phyloP scores from a whole-genome alignment of 2,113 vertebrate species.

The Protobothrops mucrosquamatus region DNA sequence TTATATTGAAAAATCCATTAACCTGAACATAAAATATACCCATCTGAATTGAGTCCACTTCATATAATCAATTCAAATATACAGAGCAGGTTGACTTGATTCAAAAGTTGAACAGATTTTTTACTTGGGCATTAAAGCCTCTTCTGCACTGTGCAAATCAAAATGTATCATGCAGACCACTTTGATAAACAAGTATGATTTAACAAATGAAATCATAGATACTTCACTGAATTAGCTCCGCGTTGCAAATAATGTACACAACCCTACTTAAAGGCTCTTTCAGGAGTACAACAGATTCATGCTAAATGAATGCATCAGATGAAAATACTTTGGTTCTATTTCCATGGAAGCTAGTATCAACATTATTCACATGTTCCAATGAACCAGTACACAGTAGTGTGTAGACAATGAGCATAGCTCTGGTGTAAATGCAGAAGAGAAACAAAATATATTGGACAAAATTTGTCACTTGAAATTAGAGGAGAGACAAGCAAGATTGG shows the following conservation, averaged over 20 bases:
- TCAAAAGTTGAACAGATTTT: not conserved
- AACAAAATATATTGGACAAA: not conserved
- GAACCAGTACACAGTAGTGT: not conserved
- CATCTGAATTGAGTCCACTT: not conserved
- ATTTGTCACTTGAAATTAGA: not conserved
- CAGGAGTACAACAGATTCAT: not conserved
- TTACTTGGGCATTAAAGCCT: not conserved
- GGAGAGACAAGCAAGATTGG: not conserved
- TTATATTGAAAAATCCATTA: not conserved
- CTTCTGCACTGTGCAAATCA: too few species aligned
- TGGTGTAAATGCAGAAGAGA: not conserved
- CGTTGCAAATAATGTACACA: not conserved
- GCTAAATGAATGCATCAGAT: not conserved
- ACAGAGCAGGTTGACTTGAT: not conserved
- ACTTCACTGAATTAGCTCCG: not conserved
- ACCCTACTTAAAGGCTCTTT: not conserved
- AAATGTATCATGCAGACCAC: too few species aligned
- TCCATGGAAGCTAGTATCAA: not conserved
- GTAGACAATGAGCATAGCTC: not conserved
- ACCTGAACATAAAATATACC: not conserved
- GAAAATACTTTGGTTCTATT: not conserved
- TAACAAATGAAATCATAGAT: not conserved
- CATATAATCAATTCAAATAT: not conserved
- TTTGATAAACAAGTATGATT: not conserved
- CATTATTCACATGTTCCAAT: not conserved